phyloP scores from a whole-genome alignment of 2,113 vertebrate species.

The Notothenia coriiceps region DNA sequence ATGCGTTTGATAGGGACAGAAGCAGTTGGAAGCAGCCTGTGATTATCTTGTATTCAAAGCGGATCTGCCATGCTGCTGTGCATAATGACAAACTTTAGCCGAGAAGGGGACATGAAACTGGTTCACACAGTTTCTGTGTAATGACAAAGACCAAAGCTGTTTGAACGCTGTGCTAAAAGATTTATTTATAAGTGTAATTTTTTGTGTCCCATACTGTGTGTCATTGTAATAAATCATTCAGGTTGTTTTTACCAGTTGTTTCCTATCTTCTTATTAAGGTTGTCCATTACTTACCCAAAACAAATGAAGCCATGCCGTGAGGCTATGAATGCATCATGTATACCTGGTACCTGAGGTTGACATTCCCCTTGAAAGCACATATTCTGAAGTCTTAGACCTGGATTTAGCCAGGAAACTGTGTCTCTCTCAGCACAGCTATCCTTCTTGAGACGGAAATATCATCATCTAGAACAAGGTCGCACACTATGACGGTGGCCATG shows the following conservation, averaged over 20 bases:
- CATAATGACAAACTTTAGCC: constrained; percentile 49
- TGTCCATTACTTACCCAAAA: not conserved
- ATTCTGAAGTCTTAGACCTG: constrained; percentile 36
- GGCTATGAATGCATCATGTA: constrained; percentile 13
- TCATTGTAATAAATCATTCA: not conserved
- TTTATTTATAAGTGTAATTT: not conserved
- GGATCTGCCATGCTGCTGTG: constrained; percentile 31
- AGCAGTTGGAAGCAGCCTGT: constrained; percentile 37
- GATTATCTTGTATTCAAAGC: constrained; percentile 55
- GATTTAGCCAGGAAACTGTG: constrained; percentile 8
- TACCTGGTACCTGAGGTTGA: not conserved
- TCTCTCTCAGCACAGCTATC: constrained; percentile 18
- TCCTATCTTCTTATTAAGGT: not conserved
- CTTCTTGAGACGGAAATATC: constrained; percentile 38
- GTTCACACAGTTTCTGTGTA: not conserved
- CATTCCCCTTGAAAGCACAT: constrained; percentile 43
- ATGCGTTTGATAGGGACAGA: constrained; percentile 17
- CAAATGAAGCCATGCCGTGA: not conserved
- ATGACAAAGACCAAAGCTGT: constrained; percentile 4
- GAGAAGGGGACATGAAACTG: constrained; percentile 19
- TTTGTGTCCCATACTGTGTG: not conserved
- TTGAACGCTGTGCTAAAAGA: not conserved
- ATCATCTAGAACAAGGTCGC: constrained; percentile 39
- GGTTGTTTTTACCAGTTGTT: not conserved
- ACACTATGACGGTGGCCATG: not conserved